Conservation (phyloP, 2,113 vertebrate genomes). For the Shinisaurus crocodilurus region DNA sequence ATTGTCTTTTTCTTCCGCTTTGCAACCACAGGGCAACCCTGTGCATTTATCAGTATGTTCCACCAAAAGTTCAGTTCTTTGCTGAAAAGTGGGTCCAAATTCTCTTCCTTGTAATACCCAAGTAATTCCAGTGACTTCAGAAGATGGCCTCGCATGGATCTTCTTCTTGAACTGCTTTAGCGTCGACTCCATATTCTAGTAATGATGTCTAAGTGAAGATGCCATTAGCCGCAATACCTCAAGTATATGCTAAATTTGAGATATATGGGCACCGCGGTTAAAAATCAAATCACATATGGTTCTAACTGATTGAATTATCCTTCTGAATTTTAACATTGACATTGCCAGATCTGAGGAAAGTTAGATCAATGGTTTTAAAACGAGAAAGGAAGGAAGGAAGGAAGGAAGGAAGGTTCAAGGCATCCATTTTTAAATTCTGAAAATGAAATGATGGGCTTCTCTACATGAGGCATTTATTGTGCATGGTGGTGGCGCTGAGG, state of each 20-base stretch:
- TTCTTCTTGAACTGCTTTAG: not conserved
- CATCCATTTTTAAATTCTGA: constrained; percentile 47
- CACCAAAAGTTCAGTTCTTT: not conserved
- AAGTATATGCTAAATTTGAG: constrained; percentile 20
- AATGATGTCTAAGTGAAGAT: not conserved
- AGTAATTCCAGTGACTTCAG: not conserved
- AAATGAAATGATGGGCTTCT: too few species aligned
- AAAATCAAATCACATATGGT: constrained; percentile 64
- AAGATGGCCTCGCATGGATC: not conserved
- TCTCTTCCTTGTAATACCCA: not conserved
- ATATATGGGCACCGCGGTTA: not conserved
- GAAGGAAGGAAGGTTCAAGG: constrained; percentile 33
- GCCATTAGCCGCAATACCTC: constrained; percentile 6
- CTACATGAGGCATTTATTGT: too few species aligned
- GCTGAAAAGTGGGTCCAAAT: not conserved
- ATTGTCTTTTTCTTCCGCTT: not conserved
- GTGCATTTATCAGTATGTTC: not conserved
- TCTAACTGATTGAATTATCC: constrained; percentile 66
- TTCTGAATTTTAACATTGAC: constrained; percentile 71
- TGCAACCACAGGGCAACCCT: not conserved
- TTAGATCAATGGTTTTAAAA: constrained; percentile 1
- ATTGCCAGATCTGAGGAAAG: constrained; percentile 52
- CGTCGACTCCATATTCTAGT: not conserved
- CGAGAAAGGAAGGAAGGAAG: constrained; percentile 11
- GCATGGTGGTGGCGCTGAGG: too few species aligned